A percentile compares a stretch with the other conserved stretches of the same genome.
phyloP scores from a whole-genome alignment of 1,140 invertebrate genomes.

The Ridgeia piscesae region DNA sequence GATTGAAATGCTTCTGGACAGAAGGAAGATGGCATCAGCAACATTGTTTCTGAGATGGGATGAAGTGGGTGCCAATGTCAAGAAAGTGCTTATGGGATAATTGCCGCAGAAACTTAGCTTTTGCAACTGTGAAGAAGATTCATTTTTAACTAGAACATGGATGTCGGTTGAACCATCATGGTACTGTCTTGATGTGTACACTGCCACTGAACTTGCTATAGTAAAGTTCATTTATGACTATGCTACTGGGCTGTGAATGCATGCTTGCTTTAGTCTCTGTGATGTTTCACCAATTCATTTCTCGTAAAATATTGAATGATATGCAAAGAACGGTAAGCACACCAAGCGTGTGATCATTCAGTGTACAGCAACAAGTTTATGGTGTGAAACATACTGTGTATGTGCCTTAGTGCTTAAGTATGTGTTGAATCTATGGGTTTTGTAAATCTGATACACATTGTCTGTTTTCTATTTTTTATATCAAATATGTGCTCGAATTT shows the following conservation, averaged over 20 bases:
- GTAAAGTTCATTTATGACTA: neutral
- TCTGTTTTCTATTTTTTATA: neutral
- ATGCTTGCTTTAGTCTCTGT: neutral
- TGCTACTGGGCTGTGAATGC: neutral
- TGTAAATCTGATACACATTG: neutral
- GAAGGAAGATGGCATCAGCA: too few species aligned
- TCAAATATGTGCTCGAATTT: neutral
- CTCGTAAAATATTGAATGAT: neutral
- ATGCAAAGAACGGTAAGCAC: neutral
- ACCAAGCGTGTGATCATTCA: neutral
- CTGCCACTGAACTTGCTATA: neutral
- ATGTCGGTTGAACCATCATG: neutral
- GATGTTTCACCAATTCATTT: neutral
- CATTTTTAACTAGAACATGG: neutral
- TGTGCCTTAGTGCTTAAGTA: too few species aligned
- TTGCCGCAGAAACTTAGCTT: neutral
- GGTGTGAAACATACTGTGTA: neutral
- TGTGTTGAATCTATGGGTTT: neutral
- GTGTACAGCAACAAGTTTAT: neutral
- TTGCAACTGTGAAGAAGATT: neutral
- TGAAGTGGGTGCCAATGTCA: neutral
- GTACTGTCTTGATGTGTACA: neutral
- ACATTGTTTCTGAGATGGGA: slow-evolving; percentile 34
- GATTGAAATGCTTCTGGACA: too few species aligned
- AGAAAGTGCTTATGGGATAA: neutral